phyloP scores from a whole-genome alignment of 2,797 vertebrate species.

The Sebastolobus alascanus region DNA sequence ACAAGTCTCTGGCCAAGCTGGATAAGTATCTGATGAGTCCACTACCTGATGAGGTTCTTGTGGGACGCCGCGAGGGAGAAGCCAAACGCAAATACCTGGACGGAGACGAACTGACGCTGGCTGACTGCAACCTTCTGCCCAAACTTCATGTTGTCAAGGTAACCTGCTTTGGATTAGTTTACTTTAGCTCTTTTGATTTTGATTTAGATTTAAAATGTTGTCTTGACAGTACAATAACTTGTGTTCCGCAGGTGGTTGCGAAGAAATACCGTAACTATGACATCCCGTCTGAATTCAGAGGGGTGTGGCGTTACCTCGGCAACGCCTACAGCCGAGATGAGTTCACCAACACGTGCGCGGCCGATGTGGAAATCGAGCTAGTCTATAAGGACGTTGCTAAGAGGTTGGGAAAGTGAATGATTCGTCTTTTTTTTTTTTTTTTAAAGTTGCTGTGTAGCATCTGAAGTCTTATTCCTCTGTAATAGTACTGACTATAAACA shows the following conservation, averaged over 20 bases:
- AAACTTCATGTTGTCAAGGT: slow-evolving; percentile 99
- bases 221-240: neutral
- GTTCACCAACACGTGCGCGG: slow-evolving; percentile 95
- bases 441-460: neutral
- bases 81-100: slow-evolving; percentile 94
- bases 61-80: slow-evolving; percentile 50
- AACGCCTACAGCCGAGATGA: slow-evolving; percentile 93
- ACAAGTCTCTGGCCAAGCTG: slow-evolving; percentile 92
- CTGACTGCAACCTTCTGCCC: slow-evolving; percentile 97
- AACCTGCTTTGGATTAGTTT: slow-evolving; percentile 17
- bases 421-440: neutral
- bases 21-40: slow-evolving; percentile 91
- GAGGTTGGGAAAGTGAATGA: slow-evolving; percentile 88
- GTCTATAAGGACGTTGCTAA: slow-evolving; percentile 97
- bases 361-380: slow-evolving; percentile 92
- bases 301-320: slow-evolving; percentile 93
- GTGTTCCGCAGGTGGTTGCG: slow-evolving; percentile 89
- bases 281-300: slow-evolving; percentile 91
- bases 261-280: slow-evolving; percentile 97
- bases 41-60: slow-evolving; percentile 89
- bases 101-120: slow-evolving; percentile 93
- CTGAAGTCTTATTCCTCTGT: neutral
- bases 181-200: neutral
- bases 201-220: neutral
- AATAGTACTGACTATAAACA: neutral